Base-by-base conservation (phyloP, 2,113 vertebrate species). In the Malurus alboscapulatus region DNA sequence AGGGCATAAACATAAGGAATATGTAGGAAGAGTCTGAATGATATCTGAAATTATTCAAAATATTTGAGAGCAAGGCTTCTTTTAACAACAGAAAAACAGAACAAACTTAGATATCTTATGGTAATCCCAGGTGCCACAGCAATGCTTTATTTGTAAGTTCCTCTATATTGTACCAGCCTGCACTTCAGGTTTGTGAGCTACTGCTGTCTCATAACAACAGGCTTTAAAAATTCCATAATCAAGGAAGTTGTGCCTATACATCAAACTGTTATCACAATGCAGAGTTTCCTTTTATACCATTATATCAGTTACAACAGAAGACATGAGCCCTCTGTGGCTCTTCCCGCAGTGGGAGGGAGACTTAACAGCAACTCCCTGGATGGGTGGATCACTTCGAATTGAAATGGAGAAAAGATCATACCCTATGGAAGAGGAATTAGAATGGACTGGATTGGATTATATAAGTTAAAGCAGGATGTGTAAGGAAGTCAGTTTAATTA, bases 331-430 rank as follows among this genome's bases (percentile, higher is more conserved):
- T 93, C 93, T 57, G 12, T 66, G 71, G 84, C 62, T 91, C 58
- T 88, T 66, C 82, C 81, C 83, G 84, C 48, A 58, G 78, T 44
- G 84, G 88, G 30, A 91, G 15, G 81, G 92, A 93, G 73, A 57
- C 42, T 94, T 85, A 93, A 83, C 57, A 84, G 81, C 92, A 96
- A 29, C 73, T 68, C 71, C 91, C 66, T 85, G 50, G 73, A 73
- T 53, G 63, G 88, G 38, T 71, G 77, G 58, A 53, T 84, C 84
- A 69, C 69, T 93, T 86, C 75, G 92, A 84, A 95, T 47, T 91
- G 93, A 88, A 92, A 91, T 90, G 91, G 96, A 96, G 95, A 96
- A 96, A 96, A 96, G 93, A 95, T 95, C 95, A 95, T 95, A 91
- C 72, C 93, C 76, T 83, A 88, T 67, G 86, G 54, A 91, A 88